These are phyloP conservation scores for Equus przewalskii DNA, from an alignment of 2,113 vertebrate species.

Conservation along the genomic window DNA sequence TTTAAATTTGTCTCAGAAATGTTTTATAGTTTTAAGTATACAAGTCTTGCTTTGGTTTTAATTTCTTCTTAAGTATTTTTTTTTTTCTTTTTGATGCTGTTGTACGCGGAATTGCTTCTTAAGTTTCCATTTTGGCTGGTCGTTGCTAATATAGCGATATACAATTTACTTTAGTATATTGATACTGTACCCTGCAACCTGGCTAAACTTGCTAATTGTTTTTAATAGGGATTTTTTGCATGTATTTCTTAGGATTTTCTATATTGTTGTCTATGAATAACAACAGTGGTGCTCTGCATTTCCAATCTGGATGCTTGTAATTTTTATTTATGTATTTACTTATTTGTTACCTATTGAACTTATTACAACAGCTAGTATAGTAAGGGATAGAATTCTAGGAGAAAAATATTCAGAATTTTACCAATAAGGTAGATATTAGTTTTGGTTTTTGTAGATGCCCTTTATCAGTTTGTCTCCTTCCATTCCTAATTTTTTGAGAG, in stretches of 20 bases:
- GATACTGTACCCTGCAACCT: background rate
- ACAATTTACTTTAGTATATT: background rate
- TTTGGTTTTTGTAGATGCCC: background rate
- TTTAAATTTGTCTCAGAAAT: background rate
- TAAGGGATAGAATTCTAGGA: background rate
- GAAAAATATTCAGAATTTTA: background rate
- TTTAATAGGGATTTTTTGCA: background rate
- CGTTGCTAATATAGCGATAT: background rate
- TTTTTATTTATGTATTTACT: background rate
- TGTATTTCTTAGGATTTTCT: background rate
- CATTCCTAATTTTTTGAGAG: background rate
- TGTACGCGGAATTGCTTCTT: background rate
- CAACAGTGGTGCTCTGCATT: background rate
- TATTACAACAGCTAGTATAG: background rate
- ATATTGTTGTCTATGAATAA: background rate
- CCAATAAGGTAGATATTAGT: background rate
- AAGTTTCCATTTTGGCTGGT: background rate
- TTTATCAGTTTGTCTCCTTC: background rate
- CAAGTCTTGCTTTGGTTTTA: background rate
- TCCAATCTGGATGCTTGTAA: background rate
- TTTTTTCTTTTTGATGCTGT: background rate
- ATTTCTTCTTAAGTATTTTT: background rate
- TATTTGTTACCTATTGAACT: background rate
- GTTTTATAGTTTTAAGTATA: background rate
- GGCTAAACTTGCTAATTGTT: background rate